Conservation (phyloP, 2,113 vertebrate species). For the Tringa solitaria region DNA sequence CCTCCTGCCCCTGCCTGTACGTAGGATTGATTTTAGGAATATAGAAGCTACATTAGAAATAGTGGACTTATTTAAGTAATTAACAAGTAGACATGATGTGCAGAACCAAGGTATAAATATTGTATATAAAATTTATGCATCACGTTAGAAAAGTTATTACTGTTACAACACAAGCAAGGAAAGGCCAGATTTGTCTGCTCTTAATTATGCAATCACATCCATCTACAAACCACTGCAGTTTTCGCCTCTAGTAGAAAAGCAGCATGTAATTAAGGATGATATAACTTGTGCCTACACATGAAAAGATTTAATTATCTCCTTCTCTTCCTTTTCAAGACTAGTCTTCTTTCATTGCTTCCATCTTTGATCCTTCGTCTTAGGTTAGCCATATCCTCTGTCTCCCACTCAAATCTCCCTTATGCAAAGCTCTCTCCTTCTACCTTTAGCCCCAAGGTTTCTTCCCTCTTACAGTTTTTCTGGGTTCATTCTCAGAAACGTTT, state of each 20-base stretch:
- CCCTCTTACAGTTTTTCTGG: neutral
- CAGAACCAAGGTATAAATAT: neutral
- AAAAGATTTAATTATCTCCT: constrained; percentile 26
- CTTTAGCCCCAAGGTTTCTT: neutral
- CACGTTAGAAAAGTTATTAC: neutral
- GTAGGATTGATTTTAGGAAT: neutral
- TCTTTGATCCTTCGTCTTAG: neutral
- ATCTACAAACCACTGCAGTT: neutral
- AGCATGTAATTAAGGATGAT: constrained; percentile 21
- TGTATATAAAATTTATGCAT: neutral
- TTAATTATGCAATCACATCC: neutral
- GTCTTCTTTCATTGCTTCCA: neutral
- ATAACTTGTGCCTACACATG: neutral
- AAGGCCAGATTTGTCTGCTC: neutral
- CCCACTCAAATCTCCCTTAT: neutral
- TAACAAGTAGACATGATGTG: neutral
- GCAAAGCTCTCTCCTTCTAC: neutral
- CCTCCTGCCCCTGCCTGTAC: neutral
- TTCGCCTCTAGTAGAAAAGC: neutral
- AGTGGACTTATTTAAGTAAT: neutral
- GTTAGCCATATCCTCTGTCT: neutral
- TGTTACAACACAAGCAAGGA: neutral
- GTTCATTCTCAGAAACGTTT: neutral
- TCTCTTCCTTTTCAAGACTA: neutral
- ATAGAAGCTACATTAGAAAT: neutral